These are phyloP conservation scores for Formicarius rufipectus DNA, from an alignment of 2,113 vertebrate species.

Conservation along the genomic window DNA sequence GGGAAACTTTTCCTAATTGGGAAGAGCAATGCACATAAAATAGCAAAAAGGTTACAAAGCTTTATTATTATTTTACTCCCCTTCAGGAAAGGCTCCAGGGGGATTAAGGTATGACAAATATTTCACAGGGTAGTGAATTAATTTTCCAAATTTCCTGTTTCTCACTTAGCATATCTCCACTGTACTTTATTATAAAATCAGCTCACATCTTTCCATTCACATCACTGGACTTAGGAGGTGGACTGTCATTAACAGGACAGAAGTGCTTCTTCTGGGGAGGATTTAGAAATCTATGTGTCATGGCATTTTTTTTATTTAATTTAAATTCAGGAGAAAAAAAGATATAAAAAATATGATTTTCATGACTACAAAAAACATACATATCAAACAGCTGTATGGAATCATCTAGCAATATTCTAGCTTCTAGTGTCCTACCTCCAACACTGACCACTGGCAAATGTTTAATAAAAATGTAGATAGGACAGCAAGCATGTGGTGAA, in stretches of 20 bases:
- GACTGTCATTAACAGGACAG: background rate
- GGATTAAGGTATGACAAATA: background rate
- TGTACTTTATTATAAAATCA: background rate
- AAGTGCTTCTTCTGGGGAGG: too few relatives aligned
- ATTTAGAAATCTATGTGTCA: too few relatives aligned
- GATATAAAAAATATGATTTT: background rate
- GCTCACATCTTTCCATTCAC: background rate
- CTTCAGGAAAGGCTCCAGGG: background rate
- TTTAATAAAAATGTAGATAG: background rate
- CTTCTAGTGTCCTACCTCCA: background rate
- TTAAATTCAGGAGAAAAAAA: background rate
- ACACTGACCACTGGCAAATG: background rate
- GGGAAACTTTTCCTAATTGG: background rate
- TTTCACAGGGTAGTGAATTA: background rate
- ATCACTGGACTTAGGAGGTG: background rate
- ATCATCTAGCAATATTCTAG: background rate
- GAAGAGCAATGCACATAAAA: background rate
- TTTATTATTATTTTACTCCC: background rate
- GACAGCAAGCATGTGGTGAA: background rate
- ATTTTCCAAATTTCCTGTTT: background rate
- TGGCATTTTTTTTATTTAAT: too few relatives aligned
- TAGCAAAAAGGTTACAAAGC: background rate
- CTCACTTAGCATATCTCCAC: background rate
- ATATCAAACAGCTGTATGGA: background rate
- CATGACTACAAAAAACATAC: background rate